Evolutionary conservation across 2,797 vertebrate species (phyloP).

Genomic region (Gymnothorax reevesii): DNA sequence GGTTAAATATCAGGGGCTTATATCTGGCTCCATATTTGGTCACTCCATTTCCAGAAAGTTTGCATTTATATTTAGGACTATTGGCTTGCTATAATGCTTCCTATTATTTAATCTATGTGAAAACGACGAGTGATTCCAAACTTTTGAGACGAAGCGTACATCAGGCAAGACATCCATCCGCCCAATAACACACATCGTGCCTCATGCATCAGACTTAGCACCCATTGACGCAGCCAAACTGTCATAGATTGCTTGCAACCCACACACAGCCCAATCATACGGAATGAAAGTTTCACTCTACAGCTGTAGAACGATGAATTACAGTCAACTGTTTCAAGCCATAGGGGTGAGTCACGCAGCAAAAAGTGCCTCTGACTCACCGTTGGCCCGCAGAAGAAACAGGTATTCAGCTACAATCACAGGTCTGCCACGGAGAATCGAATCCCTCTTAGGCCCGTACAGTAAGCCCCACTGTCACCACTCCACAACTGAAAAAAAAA

Average conservation of each 20-base stretch:
- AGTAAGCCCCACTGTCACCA: not conserved
- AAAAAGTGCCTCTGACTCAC: not conserved
- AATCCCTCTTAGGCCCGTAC: not conserved
- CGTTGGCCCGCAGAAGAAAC: not conserved
- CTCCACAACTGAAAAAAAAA: slow-evolving; percentile 2
- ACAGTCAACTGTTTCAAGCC: not conserved
- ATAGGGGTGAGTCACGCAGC: not conserved
- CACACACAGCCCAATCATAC: not conserved
- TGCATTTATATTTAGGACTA: too few relatives aligned
- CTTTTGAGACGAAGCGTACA: too few relatives aligned
- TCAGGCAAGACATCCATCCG: not conserved
- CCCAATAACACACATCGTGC: not conserved
- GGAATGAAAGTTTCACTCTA: not conserved
- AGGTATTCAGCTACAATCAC: not conserved
- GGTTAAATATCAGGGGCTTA: too few relatives aligned
- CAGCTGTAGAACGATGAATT: not conserved
- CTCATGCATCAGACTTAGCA: not conserved
- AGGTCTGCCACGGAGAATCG: not conserved
- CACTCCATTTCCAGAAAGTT: too few relatives aligned
- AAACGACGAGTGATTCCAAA: too few relatives aligned
- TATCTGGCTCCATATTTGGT: too few relatives aligned
- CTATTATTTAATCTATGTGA: too few relatives aligned
- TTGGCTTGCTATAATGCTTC: too few relatives aligned
- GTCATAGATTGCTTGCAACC: not conserved
- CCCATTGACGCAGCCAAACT: not conserved